A percentile compares a stretch with the other conserved stretches of the same genome.
Evolutionary conservation across 92 coral and sea anemone species (phyloP).

Genomic region (Porites lobata): DNA sequence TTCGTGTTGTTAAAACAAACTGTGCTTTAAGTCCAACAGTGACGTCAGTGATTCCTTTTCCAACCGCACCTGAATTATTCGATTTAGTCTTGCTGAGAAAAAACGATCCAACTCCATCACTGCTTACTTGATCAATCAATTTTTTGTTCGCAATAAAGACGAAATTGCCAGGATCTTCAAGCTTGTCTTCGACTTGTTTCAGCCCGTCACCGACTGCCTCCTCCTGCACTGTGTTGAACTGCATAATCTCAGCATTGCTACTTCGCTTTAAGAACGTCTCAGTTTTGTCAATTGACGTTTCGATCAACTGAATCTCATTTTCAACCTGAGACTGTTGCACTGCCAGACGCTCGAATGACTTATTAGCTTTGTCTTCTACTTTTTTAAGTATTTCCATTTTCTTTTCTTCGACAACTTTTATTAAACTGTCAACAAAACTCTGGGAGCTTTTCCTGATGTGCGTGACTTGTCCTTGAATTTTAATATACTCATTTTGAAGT

Average conservation of each 20-base stretch:
- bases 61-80: not conserved
- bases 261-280: conserved; percentile 9
- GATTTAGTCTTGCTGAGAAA: not conserved
- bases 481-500: not conserved
- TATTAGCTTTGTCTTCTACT: not conserved
- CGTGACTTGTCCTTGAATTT: not conserved
- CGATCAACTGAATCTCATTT: not conserved
- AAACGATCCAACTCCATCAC: conserved; percentile 13
- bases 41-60: not conserved
- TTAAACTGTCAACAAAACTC: not conserved
- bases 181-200: not conserved
- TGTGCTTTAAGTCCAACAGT: not conserved
- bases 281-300: not conserved
- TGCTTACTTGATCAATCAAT: not conserved
- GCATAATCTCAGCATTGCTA: conserved; percentile 12
- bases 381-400: not conserved
- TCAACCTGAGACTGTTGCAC: not conserved
- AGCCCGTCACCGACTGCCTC: not conserved
- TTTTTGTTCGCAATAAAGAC: not conserved
- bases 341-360: not conserved
- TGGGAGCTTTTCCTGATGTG: not conserved
- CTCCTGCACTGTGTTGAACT: not conserved
- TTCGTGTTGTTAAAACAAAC: not conserved
- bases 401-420: not conserved
- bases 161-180: not conserved